Base-by-base conservation (phyloP, 1,140 invertebrate genomes). In the Sesamia nonagrioides region DNA sequence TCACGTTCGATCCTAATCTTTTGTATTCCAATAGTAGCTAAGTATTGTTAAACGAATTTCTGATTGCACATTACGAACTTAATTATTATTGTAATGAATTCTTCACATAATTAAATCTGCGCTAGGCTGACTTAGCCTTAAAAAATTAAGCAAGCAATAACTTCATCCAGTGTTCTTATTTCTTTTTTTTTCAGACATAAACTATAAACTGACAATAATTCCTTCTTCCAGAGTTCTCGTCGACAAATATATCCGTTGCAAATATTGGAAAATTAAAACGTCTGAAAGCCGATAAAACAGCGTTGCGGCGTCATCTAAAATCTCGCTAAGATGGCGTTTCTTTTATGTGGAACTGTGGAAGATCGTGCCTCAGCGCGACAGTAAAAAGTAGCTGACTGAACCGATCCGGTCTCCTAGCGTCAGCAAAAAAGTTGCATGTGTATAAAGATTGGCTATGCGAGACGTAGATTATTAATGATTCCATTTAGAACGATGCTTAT, bases 381-480 rank as follows among this genome's bases (percentile, higher is more conserved):
- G 80, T 78, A 79, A 83, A 82, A 78, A 83, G 78, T 79, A 50
- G 78, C 75, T 80, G 71, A 76, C 72, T 71, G 27, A 54, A 71
- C 54, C 76, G 75, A 79, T 45, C 72, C 61, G 63, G 76, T 76
- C 76, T 61, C 76, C 37, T 76, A 76, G 61, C 74, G 50, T 56
- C n/a, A 9, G 21, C 56, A 63, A 69, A 79, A 75, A 77, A 37
- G 27, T 63, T 54, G 17, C 21, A 40, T 71, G 40, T 58, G 56
- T 58, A 45, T 54, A 27, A n/a, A 50, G 35, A 54, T 69, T 40
- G 37, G 37, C 48, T 68, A 56, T 75, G 42, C 13, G 58, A 21
- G n/a, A 18, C 60, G 60, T 21, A 40, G 13, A 27, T 50, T 54
- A 77, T 77, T 77, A 66, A 52, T 68, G 61, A 61, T 75, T 75